Conservation (phyloP, 2,888 invertebrate species). For the Scaeva pyrastri region DNA sequence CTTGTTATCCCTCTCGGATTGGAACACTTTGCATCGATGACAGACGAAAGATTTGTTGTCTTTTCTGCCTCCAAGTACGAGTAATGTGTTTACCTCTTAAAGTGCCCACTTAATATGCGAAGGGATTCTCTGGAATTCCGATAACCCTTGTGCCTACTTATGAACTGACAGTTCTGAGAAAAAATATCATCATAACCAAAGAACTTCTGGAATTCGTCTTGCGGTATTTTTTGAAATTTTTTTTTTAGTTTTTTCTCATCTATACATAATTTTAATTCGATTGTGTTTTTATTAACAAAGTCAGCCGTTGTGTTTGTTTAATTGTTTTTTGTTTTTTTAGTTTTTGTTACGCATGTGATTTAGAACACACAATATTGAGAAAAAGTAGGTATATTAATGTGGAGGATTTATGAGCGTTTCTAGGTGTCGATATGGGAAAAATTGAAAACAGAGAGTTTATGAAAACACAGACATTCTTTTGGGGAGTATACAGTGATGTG, state of each 20-base stretch:
- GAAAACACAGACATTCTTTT: not conserved
- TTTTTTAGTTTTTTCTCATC: conserved; percentile 8
- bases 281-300: conserved; percentile 23
- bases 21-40: not conserved
- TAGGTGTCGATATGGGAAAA: conserved; percentile 29
- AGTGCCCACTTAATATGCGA: conserved; percentile 51
- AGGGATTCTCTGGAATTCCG: conserved; percentile 51
- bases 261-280: conserved; percentile 7
- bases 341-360: conserved; percentile 30
- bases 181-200: conserved; percentile 23
- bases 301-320: conserved; percentile 55
- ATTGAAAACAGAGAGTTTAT: not conserved
- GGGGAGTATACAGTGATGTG: not conserved
- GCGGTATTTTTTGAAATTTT: not conserved
- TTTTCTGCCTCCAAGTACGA: conserved; percentile 28
- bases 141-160: not conserved
- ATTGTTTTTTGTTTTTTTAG: not conserved
- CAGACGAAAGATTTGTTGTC: conserved; percentile 12
- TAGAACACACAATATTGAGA: conserved; percentile 22
- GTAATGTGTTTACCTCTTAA: conserved; percentile 12
- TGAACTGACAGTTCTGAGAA: conserved; percentile 51
- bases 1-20: no score
- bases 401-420: conserved; percentile 5
- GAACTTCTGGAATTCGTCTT: conserved; percentile 27
- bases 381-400: not conserved